A percentile compares a stretch with the other conserved stretches of the same genome.
These are phyloP conservation scores for Dicranocentrus wangi DNA, from an alignment of 2,888 invertebrate species.

Conservation along the genomic window DNA sequence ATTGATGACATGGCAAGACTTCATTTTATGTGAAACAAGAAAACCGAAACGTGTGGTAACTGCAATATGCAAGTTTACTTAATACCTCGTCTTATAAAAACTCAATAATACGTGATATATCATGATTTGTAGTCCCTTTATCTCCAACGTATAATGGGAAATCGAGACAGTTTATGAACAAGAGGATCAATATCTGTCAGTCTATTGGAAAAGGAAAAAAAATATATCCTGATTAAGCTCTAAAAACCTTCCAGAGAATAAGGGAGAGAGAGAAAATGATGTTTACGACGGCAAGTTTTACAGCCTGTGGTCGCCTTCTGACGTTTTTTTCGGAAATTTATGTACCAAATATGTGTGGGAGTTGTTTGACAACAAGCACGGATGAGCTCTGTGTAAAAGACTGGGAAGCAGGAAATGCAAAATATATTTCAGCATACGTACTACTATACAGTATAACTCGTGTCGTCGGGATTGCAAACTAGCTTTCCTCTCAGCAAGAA, in stretches of 20 bases:
- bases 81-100: no score
- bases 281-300: neutral
- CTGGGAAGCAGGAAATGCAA: conserved; percentile 30
- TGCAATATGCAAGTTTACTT: no score
- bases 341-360: conserved; percentile 36
- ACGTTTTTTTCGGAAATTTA: conserved; percentile 2
- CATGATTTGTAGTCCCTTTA: neutral
- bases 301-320: conserved; percentile 36
- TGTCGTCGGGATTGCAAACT: neutral
- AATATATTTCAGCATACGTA: conserved; percentile 1
- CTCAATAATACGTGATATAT: no score
- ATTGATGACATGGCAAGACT: conserved; percentile 56
- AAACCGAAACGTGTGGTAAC: neutral
- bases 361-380: conserved; percentile 37
- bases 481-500: neutral
- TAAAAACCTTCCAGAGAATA: conserved; percentile 35
- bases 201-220: conserved; percentile 37
- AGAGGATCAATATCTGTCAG: conserved; percentile 55
- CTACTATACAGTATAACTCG: neutral
- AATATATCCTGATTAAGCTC: conserved; percentile 41
- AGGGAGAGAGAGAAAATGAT: neutral
- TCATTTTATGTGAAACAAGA: conserved; percentile 21
- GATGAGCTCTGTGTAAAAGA: conserved; percentile 17
- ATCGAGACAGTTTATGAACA: neutral
- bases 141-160: neutral